These are phyloP conservation scores for Grallaria varia DNA, from an alignment of 2,113 vertebrate species.

Conservation along the genomic window DNA sequence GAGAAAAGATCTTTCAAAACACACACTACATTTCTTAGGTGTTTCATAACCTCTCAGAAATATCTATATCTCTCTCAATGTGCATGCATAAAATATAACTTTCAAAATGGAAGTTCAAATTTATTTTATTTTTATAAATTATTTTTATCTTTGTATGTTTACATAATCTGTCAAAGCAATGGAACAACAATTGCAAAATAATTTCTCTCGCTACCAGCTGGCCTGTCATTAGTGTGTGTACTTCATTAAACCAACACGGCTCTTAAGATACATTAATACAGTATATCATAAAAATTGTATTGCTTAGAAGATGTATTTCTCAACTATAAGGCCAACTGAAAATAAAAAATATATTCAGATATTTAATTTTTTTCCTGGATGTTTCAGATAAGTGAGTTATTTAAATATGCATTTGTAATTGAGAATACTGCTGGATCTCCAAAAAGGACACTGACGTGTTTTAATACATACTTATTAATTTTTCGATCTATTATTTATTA, in stretches of 20 bases:
- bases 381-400: background rate
- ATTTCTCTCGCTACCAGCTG: background rate
- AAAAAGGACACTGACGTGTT: background rate
- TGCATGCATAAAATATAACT: background rate
- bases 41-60: background rate
- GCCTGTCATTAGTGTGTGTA: background rate
- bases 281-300: background rate
- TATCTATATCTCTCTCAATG: background rate
- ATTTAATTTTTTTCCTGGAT: background rate
- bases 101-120: background rate
- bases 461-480: background rate
- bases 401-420: background rate
- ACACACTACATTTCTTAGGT: background rate
- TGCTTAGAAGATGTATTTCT: background rate
- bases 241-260: background rate
- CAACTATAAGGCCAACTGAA: background rate
- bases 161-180: background rate
- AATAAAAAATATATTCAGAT: background rate
- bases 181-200: background rate
- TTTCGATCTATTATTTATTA: background rate
- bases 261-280: background rate
- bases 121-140: background rate
- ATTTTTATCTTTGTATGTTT: background rate
- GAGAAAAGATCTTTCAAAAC: background rate
- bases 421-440: background rate